A percentile compares a stretch with the other conserved stretches of the same genome.
These are phyloP conservation scores for Desmophyllum pertusum DNA, from an alignment of 92 coral and sea anemone species.

Conservation along the genomic window DNA sequence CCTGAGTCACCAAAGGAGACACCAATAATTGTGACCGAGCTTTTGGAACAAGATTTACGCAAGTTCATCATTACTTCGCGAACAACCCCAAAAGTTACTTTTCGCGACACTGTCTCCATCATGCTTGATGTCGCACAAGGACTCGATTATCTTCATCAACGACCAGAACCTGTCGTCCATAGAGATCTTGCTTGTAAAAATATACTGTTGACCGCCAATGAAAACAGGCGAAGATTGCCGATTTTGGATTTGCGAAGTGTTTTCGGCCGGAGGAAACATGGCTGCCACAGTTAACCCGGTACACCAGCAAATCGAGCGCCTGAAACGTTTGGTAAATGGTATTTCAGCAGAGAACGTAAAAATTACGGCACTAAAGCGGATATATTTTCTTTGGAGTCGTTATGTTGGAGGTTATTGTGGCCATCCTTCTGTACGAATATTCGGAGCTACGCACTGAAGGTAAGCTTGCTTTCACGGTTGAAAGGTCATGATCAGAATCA, in stretches of 20 bases:
- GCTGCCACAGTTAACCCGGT: constrained; percentile 29
- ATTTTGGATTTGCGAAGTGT: constrained; percentile 45
- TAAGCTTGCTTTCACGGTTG: background rate
- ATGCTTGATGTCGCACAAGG: constrained; percentile 47
- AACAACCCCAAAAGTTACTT: constrained; percentile 34
- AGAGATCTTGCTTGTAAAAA: constrained; percentile 48
- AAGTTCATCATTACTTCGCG: constrained; percentile 10
- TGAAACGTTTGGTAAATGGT: constrained; percentile 16
- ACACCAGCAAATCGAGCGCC: constrained; percentile 30
- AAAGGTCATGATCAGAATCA: background rate
- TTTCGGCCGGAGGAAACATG: constrained; percentile 40
- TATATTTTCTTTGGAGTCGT: constrained; percentile 80
- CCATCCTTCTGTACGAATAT: constrained; percentile 31
- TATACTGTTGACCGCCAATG: constrained; percentile 16
- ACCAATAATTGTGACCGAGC: constrained; percentile 35
- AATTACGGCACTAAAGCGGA: constrained; percentile 74
- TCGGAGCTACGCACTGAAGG: constrained; percentile 38
- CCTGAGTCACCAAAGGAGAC: constrained; percentile 27
- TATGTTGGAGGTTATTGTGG: constrained; percentile 79
- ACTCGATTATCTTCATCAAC: constrained; percentile 36
- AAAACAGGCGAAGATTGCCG: constrained; percentile 43
- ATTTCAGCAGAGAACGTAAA: constrained; percentile 31
- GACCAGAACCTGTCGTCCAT: constrained; percentile 51
- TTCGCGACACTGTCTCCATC: constrained; percentile 23
- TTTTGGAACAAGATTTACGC: constrained; percentile 38